A percentile compares a stretch with the other conserved stretches of the same genome.
Evolutionary conservation across 2,113 vertebrate genomes (phyloP).

Genomic region (Arothron firmamentum): DNA sequence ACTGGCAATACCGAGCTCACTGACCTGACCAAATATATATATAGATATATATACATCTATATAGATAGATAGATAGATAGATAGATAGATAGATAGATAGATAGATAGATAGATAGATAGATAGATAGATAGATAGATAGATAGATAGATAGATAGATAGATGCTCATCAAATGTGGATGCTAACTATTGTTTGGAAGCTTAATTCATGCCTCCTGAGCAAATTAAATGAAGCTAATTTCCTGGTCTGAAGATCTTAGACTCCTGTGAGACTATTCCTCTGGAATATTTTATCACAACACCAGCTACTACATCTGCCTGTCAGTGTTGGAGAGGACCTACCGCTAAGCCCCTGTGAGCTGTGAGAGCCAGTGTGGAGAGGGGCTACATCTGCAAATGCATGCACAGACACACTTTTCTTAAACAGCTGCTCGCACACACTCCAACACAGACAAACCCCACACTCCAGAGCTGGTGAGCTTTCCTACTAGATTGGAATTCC

Average conservation of each 20-base stretch:
- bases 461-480: conserved; percentile 46
- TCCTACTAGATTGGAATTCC: conserved; percentile 53
- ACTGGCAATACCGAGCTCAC: conserved; percentile 19
- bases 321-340: conserved; percentile 18
- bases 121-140: no score
- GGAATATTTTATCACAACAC: not conserved
- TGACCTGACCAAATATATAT: conserved; percentile 9
- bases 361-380: conserved; percentile 10
- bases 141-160: no score
- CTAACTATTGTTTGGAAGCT: no score
- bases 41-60: no score
- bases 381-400: conserved; percentile 5
- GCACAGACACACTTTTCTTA: not conserved
- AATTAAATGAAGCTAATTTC: not conserved
- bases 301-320: conserved; percentile 38
- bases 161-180: not conserved
- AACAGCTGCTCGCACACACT: conserved; percentile 20
- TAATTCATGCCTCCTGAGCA: no score
- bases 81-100: no score
- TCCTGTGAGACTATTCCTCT: not conserved
- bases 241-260: not conserved
- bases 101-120: no score
- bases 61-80: no score
- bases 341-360: conserved; percentile 32
- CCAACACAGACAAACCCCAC: conserved; percentile 11